Evolutionary conservation across 1,140 invertebrate genomes (phyloP), one percentile per base, ranked within the genome.

Genomic region (Coenobita brevimanus): DNA sequence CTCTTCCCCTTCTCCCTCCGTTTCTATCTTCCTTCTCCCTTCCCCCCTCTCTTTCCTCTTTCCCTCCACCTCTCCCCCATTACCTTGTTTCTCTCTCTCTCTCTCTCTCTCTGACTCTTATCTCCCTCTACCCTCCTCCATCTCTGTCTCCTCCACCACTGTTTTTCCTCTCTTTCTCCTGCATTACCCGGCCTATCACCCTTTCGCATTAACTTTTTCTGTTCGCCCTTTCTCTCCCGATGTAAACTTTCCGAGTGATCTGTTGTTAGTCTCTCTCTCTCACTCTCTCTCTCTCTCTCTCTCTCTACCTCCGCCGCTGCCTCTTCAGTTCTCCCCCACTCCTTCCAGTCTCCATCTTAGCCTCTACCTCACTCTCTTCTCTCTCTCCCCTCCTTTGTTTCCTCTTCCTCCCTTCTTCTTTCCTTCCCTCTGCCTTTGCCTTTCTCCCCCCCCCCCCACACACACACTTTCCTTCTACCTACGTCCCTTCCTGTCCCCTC

Each of bases 101-200:
- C 8, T 15, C 38, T 36, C 38, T 38, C 13, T 24, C 8, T 2
- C 21, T 38, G 6, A 6, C 38, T n/a, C 38, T 27, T 43, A 38
- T 75, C 15, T 75, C 21, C 15, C 17, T 24, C 15, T 33, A 71
- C 30, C 21, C 30, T 15, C 30, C 17, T 33, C 15, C 30, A 71
- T 75, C 17, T 78, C 38, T 78, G 10, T 43, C 38, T 43, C 17
- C 2, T 27, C 30, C 38, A 46, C 38, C 50, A 36, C 57, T 50
- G 46, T 50, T 50, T n/a, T 79, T 50, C 57, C 46, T 76, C 73
- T 76, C 33, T 76, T 43, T 76, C 73, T 76, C 73, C 50, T 43
- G 41, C 73, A 41, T 50, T 30, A 27, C 2, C 30, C 60, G n/a
- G 21, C 30, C 2, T 62, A 21, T 62, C 2, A n/a, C 60, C 30